Base-by-base conservation (phyloP, 2,888 invertebrate species). In the Trissoscelio sp. region DNA sequence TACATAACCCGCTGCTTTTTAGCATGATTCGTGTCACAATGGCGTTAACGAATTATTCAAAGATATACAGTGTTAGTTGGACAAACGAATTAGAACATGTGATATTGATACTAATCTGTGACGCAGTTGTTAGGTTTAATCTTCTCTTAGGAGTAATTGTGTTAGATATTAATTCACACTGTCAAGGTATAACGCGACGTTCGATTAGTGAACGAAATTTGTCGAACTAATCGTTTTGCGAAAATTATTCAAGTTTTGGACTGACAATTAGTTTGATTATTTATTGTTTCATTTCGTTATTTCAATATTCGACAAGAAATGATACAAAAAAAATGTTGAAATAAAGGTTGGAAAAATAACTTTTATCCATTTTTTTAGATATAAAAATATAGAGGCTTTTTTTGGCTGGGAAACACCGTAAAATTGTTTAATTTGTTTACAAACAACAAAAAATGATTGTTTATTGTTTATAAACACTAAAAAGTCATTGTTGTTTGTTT, bases 81-180 rank as follows among this genome's bases (percentile, higher is more conserved):
- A 55, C 55, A 28, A 55, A 55, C 53, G 66, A 66, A 66, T 66
- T 67, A 53, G 53, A 53, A 31, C 69, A 44, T 12, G 31, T 16
- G 44, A 57, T 69, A 69, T 55, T 55, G 69, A 69, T 69, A 57
- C 44, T 69, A 44, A 69, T 69, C 57, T 34, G 12, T 12, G 22
- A 69, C 55, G 53, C 42, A 67, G 55, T 53, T 55, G 55, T 53
- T 55, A 20, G 37, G 53, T 67, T 42, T 53, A 66, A 67, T 67
- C 53, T 67, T 37, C 18, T 28, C 42, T n/a, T n/a, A n/a, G 20
- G 24, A 53, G 16, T 67, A 67, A 55, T 55, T 67, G 42, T 28
- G 42, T 48, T 44, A 42, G 67, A 67, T 53, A 69, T 69, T 69
- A 69, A 34, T 69, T 44, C 39, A 46, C 53, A 48, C 53, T 14